These are phyloP conservation scores for Eurystomus glaucurus DNA, from an alignment of 2,797 vertebrate genomes.

Conservation along the genomic window DNA sequence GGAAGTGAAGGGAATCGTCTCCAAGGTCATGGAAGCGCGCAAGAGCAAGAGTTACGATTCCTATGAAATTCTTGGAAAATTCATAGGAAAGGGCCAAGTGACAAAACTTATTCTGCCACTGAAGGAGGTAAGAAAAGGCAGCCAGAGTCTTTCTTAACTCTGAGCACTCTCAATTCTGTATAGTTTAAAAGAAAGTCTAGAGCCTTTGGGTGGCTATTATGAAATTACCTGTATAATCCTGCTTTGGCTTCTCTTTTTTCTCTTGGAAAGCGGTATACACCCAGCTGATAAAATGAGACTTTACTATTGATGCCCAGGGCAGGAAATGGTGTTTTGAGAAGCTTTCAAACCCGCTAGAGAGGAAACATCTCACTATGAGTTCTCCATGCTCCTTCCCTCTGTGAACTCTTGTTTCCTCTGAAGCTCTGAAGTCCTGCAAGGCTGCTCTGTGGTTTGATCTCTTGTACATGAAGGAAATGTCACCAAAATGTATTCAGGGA, in stretches of 20 bases:
- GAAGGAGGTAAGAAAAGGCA: constrained; percentile 90
- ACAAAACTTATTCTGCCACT: constrained; percentile 92
- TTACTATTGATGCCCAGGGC: not conserved
- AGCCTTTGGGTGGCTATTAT: not conserved
- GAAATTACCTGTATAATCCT: not conserved
- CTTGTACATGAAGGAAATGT: not conserved
- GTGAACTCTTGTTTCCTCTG: not conserved
- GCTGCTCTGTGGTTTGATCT: not conserved
- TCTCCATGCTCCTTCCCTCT: not conserved
- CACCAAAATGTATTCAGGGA: not conserved
- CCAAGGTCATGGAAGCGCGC: constrained; percentile 97
- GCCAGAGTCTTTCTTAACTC: not conserved
- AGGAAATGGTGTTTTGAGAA: not conserved
- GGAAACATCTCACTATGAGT: not conserved
- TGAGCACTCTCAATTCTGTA: not conserved
- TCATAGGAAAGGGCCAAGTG: constrained; percentile 91
- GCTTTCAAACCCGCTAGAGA: not conserved
- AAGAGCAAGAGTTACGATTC: constrained; percentile 97
- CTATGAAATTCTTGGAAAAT: constrained; percentile 93
- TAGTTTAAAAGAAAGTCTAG: not conserved
- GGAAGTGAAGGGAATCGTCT: constrained; percentile 94
- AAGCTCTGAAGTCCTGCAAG: not conserved
- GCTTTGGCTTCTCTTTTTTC: not conserved
- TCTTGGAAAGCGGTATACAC: not conserved
- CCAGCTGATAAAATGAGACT: not conserved